Evolutionary conservation across 2,797 vertebrate species (phyloP).

Genomic region (Florisuga fusca): DNA sequence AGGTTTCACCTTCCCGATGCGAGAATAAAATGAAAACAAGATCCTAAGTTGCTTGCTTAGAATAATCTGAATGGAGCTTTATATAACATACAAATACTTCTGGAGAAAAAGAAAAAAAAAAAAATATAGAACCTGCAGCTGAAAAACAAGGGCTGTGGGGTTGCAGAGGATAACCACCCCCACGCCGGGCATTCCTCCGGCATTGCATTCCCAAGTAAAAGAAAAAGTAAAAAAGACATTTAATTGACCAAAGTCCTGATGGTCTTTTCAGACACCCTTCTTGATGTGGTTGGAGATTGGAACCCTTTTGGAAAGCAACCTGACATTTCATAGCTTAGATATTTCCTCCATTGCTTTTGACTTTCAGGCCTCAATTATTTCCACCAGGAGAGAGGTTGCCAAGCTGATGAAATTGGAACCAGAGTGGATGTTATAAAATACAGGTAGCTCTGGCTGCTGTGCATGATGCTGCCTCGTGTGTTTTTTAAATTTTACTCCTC

Average conservation of each 20-base stretch:
- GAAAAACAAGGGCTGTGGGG: slow-evolving; percentile 61
- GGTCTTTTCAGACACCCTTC: slow-evolving; percentile 80
- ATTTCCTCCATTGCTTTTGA: slow-evolving; percentile 77
- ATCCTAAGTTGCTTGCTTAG: neutral
- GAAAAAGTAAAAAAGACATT: slow-evolving; percentile 25
- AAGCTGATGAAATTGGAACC: slow-evolving; percentile 72
- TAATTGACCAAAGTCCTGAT: slow-evolving; percentile 77
- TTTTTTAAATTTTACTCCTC: slow-evolving; percentile 36
- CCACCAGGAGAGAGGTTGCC: slow-evolving; percentile 63
- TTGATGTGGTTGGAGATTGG: slow-evolving; percentile 83
- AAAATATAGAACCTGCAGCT: slow-evolving; percentile 27
- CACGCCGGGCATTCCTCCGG: slow-evolving; percentile 63
- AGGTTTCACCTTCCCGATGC: slow-evolving; percentile 34
- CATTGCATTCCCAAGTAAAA: slow-evolving; percentile 49
- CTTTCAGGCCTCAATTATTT: slow-evolving; percentile 78
- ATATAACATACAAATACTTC: slow-evolving; percentile 56
- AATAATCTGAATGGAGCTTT: slow-evolving; percentile 59
- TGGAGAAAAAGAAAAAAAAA: neutral
- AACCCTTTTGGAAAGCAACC: slow-evolving; percentile 78
- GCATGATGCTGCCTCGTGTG: slow-evolving; percentile 40
- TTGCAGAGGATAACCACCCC: slow-evolving; percentile 40
- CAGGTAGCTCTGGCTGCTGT: slow-evolving; percentile 66
- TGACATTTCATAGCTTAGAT: slow-evolving; percentile 82
- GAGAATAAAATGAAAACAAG: slow-evolving; percentile 38
- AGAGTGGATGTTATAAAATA: slow-evolving; percentile 72